Percentiles rank a stretch among this genome's conserved stretches.
phyloP scores from a whole-genome alignment of 2,888 invertebrate genomes.

The Trachelus troglodyta region DNA sequence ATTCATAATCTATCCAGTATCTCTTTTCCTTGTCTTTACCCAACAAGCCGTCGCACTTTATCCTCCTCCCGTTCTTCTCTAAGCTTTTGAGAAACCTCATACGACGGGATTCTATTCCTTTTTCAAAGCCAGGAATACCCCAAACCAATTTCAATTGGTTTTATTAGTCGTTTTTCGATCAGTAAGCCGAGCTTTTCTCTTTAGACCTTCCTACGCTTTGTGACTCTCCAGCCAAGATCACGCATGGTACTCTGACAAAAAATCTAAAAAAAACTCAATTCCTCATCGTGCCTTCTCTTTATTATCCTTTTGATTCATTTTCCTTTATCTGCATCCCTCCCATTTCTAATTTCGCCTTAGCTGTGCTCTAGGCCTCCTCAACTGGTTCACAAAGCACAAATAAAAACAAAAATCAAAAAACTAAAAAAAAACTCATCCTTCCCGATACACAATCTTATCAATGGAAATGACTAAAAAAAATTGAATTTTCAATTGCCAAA shows the following conservation, averaged over 20 bases:
- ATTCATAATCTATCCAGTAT: neutral
- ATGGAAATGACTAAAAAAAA: neutral
- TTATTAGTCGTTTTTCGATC: constrained; percentile 48
- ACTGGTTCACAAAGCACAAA: neutral
- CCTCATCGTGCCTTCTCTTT: neutral
- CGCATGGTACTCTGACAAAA: neutral
- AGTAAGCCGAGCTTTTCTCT: constrained; percentile 35
- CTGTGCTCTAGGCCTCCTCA: neutral
- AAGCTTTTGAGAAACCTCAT: neutral
- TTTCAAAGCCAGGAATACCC: constrained; percentile 32
- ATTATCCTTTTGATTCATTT: neutral
- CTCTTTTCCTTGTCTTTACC: neutral
- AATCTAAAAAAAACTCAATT: neutral
- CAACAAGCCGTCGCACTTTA: neutral
- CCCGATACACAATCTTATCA: neutral
- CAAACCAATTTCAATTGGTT: constrained; percentile 54
- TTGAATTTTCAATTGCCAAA: neutral
- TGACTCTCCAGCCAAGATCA: constrained; percentile 1
- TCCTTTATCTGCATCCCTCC: neutral
- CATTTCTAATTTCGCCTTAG: neutral
- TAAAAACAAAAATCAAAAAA: neutral
- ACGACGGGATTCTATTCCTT: constrained; percentile 23
- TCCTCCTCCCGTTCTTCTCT: neutral
- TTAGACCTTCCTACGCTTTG: constrained; percentile 26
- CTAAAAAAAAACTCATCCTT: neutral